Base-by-base conservation (phyloP, 2,888 invertebrate genomes). In the Idaea dimidiata region DNA sequence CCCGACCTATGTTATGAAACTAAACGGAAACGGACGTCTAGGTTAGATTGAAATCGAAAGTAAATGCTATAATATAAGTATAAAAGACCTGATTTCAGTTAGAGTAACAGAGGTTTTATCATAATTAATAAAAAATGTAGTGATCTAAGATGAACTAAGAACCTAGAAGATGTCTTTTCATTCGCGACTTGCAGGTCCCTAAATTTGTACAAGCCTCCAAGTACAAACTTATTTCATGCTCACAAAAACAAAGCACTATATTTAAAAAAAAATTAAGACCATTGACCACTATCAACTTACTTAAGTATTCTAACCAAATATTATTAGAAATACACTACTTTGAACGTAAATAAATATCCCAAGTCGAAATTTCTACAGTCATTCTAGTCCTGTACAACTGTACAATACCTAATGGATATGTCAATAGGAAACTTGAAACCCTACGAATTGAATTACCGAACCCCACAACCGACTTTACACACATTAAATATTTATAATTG, bases 401-500 rank as follows among this genome's bases (percentile, higher is more conserved):
- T 76, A 77, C 76, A 77, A 78, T 79, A 78, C 79, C 77, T 89
- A 89, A 91, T 91, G 91, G 90, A 83, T 86, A 80, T 83, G 90
- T 91, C 89, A 91, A 90, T 91, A 89, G 79, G 89, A 84, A 90
- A 89, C 82, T 80, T 81, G 77, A 90, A 79, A 84, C 87, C 78
- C 73, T 66, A 72, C 74, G 88, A 87, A 86, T 89, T 81, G 80
- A 84, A 84, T 89, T 86, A 89, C 89, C 74, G 75, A 75, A 75
- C 80, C 83, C 83, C 76, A 80, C 75, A 69, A 74, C 76, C 77
- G 78, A 76, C 77, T 81, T 80, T 79, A 82, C 76, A 80, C 83
- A 82, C 80, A 84, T 86, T 85, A 83, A 87, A 88, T 87, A 86
- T 89, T 87, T 88, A 89, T 87, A 87, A 88, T 85, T 86, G 82